phyloP scores from a whole-genome alignment of 92 coral and sea anemone genomes.

The Metridium senile region DNA sequence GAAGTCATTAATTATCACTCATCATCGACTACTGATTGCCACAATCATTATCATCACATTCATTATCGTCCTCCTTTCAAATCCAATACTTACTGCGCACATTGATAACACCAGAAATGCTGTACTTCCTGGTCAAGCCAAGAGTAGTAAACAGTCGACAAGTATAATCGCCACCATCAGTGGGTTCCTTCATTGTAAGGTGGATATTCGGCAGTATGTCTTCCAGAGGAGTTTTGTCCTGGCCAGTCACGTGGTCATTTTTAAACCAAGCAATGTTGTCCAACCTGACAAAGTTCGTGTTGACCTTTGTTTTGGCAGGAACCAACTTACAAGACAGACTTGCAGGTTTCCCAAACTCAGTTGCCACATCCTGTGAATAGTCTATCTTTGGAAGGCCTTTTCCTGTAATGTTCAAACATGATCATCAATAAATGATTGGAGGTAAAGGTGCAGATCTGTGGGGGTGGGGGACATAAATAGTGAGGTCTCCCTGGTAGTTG shows the following conservation, averaged over 20 bases:
- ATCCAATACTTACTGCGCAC: conserved; percentile 35
- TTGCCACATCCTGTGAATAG: background rate
- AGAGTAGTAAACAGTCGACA: conserved; percentile 25
- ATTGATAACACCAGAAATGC: conserved; percentile 22
- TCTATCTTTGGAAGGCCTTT: conserved; percentile 1
- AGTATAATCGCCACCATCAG: conserved; percentile 29
- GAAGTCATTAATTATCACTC: background rate
- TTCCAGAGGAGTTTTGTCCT: conserved; percentile 1
- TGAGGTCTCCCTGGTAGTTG: too few relatives aligned
- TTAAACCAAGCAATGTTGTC: conserved; percentile 24
- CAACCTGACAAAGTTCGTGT: conserved; percentile 14
- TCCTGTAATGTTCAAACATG: conserved; percentile 5
- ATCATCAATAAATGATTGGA: background rate
- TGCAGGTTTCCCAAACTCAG: conserved; percentile 11
- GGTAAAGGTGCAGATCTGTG: background rate
- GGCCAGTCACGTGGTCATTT: background rate
- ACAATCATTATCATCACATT: too few relatives aligned
- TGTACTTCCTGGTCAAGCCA: conserved; percentile 6
- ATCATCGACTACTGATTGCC: too few relatives aligned
- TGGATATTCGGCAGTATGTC: conserved; percentile 5
- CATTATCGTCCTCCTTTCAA: background rate
- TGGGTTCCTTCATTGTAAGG: background rate
- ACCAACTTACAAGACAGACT: conserved; percentile 15
- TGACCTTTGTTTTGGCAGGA: background rate
- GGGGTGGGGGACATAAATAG: background rate